These are phyloP conservation scores for Hippoglossus hippoglossus DNA, from an alignment of 2,797 vertebrate genomes.

Conservation along the genomic window DNA sequence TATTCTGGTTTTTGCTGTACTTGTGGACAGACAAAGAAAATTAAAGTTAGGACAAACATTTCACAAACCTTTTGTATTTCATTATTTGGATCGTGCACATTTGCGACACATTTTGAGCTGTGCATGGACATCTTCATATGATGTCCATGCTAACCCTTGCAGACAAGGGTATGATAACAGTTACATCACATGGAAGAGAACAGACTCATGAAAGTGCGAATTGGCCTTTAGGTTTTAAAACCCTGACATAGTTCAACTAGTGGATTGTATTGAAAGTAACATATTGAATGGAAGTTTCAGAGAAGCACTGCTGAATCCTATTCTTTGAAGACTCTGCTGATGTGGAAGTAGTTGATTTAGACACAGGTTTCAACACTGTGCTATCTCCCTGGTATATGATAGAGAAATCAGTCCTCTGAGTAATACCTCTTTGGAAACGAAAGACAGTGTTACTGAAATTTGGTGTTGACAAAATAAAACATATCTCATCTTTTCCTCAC, in stretches of 20 bases:
- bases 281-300: background rate
- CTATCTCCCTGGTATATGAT: background rate
- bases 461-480: background rate
- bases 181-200: too few species aligned
- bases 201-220: too few species aligned
- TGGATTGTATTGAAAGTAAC: background rate
- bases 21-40: background rate
- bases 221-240: too few species aligned
- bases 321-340: slow-evolving; percentile 18
- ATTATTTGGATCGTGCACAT: background rate
- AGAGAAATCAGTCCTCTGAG: background rate
- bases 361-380: slow-evolving; percentile 21
- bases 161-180: too few species aligned
- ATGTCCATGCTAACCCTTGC: background rate
- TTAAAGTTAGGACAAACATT: background rate
- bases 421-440: slow-evolving; percentile 5
- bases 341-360: slow-evolving; percentile 16
- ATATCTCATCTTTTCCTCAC: background rate
- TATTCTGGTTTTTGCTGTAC: too few species aligned
- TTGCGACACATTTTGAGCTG: background rate
- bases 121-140: background rate
- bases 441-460: background rate
- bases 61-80: background rate
- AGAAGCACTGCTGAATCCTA: background rate
- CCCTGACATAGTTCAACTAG: too few species aligned